Evolutionary conservation across 2,113 vertebrate species (phyloP).

Genomic region (Procavia capensis): DNA sequence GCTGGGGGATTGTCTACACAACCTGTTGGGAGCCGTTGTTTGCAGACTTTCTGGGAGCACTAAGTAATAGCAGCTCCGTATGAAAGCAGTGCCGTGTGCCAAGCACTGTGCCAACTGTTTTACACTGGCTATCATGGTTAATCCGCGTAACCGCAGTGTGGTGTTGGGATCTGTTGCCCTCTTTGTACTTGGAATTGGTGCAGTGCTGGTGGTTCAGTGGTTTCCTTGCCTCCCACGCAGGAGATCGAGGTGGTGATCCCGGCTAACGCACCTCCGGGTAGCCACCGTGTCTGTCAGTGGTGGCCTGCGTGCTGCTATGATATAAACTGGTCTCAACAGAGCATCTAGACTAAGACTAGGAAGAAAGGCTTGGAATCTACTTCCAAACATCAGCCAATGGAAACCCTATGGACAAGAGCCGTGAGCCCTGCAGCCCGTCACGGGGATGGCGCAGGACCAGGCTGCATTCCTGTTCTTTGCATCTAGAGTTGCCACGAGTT

Average conservation of each 20-base stretch:
- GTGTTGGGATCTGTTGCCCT: background rate
- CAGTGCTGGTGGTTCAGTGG: background rate
- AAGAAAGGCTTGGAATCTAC: background rate
- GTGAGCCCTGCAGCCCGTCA: background rate
- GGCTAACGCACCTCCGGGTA: background rate
- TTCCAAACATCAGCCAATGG: background rate
- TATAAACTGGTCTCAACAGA: background rate
- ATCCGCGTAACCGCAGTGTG: background rate
- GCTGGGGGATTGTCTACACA: background rate
- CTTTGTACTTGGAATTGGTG: background rate
- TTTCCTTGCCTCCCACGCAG: background rate
- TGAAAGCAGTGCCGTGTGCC: background rate
- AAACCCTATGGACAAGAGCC: background rate
- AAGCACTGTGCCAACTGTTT: no score
- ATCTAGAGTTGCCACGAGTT: no score
- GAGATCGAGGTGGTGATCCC: background rate
- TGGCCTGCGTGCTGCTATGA: background rate
- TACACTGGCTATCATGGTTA: background rate
- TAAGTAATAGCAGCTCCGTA: background rate
- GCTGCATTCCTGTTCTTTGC: background rate
- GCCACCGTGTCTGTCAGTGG: background rate
- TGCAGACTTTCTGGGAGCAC: background rate
- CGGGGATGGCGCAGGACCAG: background rate
- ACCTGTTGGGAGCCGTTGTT: background rate
- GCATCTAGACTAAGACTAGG: background rate